Evolutionary conservation across 2,113 vertebrate genomes (phyloP).

Genomic region (Rhynchomys soricoides): DNA sequence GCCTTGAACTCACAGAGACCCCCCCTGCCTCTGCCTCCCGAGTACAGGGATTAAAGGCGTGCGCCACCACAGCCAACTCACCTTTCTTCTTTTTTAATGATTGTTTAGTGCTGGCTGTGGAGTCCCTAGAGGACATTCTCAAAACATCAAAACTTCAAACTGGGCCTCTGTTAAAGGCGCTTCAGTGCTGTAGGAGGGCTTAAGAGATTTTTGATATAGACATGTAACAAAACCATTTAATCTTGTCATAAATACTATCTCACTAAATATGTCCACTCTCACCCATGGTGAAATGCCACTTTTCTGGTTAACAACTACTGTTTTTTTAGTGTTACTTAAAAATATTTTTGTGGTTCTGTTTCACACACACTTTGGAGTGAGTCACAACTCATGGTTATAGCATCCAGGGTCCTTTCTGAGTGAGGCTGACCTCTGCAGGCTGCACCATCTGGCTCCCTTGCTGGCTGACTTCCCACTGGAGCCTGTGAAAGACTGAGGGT

Average conservation of each 20-base stretch:
- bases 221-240: background rate
- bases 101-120: background rate
- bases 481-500: background rate
- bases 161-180: background rate
- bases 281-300: background rate
- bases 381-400: background rate
- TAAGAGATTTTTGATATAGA: background rate
- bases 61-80: background rate
- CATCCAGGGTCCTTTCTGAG: background rate
- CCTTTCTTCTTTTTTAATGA: background rate
- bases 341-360: background rate
- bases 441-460: background rate
- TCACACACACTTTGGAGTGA: background rate
- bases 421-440: background rate
- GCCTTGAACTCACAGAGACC: background rate
- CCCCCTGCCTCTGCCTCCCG: background rate
- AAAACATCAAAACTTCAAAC: background rate
- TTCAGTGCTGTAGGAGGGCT: background rate
- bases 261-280: background rate
- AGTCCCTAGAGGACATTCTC: background rate
- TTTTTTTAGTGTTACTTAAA: background rate
- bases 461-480: background rate
- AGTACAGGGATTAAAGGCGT: background rate
- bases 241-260: background rate
- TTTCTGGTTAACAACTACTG: background rate